phyloP scores from a whole-genome alignment of 2,113 vertebrate species.

The Phrynosoma blainvillii region DNA sequence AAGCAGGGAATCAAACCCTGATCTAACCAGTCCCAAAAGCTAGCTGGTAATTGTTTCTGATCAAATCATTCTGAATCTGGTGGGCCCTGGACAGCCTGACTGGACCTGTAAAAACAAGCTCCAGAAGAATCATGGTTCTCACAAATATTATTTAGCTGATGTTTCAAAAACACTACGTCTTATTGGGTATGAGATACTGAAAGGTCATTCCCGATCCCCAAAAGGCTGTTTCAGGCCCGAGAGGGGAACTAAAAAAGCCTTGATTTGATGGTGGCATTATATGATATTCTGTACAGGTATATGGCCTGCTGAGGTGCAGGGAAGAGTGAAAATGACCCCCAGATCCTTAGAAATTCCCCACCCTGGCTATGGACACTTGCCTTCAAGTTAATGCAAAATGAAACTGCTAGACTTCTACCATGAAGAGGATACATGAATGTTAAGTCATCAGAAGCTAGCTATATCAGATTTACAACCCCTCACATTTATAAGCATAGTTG shows the following conservation, averaged over 20 bases:
- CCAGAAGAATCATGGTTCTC: background rate
- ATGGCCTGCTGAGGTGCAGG: too few species aligned
- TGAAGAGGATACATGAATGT: background rate
- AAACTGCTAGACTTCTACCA: background rate
- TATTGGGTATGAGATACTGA: background rate
- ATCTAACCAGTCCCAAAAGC: background rate
- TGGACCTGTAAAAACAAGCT: background rate
- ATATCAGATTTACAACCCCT: fast-evolving
- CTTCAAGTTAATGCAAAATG: background rate
- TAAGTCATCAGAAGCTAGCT: background rate
- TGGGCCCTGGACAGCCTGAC: background rate
- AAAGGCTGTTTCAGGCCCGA: too few species aligned
- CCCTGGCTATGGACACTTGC: background rate
- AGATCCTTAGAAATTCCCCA: too few species aligned
- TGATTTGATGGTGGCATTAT: too few species aligned
- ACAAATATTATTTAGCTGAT: background rate
- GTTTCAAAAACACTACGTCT: background rate
- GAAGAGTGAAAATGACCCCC: too few species aligned
- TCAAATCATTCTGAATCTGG: background rate
- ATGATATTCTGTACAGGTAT: too few species aligned
- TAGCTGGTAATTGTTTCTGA: background rate
- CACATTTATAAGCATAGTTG: fast-evolving
- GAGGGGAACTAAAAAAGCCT: too few species aligned
- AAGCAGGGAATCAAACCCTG: too few species aligned
- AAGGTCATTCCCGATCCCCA: too few species aligned